A percentile compares a stretch with the other conserved stretches of the same genome.
Conservation (phyloP, 2,888 invertebrate species). For the Leistus spinibarbis region DNA sequence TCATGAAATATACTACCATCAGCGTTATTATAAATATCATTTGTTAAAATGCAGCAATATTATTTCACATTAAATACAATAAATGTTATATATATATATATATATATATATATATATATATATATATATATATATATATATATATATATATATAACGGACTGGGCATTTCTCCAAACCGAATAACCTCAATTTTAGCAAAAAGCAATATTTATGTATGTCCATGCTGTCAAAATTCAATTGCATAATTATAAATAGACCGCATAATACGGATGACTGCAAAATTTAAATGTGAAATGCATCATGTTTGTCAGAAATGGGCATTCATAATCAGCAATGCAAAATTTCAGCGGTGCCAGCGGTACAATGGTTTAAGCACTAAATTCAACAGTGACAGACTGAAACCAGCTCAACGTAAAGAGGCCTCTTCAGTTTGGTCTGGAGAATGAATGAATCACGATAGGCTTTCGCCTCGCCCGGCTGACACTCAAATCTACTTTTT, state of each 20-base stretch:
- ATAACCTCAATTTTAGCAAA: not conserved
- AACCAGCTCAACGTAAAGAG: not conserved
- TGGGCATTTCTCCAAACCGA: not conserved
- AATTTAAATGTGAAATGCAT: not conserved
- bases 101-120: no score
- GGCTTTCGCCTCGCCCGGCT: not conserved
- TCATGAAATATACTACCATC: no score
- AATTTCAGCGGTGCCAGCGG: not conserved
- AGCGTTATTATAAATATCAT: no score
- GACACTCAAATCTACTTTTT: slow-evolving; percentile 35
- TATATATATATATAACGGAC: not conserved
- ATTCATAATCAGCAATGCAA: not conserved
- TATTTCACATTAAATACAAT: no score
- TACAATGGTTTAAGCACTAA: not conserved
- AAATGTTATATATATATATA: no score
- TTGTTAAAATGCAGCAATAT: no score
- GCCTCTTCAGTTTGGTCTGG: not conserved
- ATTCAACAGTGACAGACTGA: not conserved
- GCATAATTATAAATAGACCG: not conserved
- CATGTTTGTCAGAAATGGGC: not conserved
- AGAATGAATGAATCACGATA: not conserved
- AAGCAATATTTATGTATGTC: not conserved
- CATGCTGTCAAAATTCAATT: not conserved
- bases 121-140: not conserved
- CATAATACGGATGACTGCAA: not conserved